phyloP scores from a whole-genome alignment of 1,140 invertebrate genomes.

The Sitophilus oryzae region DNA sequence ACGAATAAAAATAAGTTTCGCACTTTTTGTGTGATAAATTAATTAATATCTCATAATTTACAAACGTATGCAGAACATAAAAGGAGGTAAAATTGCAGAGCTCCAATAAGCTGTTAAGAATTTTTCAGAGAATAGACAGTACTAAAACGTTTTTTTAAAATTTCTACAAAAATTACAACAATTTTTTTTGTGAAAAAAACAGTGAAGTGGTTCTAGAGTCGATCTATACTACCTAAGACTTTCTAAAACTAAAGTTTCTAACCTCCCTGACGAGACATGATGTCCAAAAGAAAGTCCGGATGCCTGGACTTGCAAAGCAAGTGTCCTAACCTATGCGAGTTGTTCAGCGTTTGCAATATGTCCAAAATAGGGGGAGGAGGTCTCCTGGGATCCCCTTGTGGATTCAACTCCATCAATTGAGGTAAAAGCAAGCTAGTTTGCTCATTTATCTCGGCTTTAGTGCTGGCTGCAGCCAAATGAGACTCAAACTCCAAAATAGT shows the following conservation, averaged over 20 bases:
- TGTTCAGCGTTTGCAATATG: conserved; percentile 73
- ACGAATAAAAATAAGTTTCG: too few relatives aligned
- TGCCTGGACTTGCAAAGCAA: conserved; percentile 81
- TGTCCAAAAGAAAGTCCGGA: conserved; percentile 88
- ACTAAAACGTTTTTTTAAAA: too few relatives aligned
- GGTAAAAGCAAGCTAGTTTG: conserved; percentile 79
- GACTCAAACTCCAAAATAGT: conserved; percentile 89
- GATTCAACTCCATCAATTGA: conserved; percentile 74
- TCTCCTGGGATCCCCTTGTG: conserved; percentile 69
- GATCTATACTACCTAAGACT: background rate
- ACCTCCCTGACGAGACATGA: conserved; percentile 78
- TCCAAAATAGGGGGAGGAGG: conserved; percentile 75
- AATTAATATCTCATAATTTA: too few relatives aligned
- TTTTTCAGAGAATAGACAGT: too few relatives aligned
- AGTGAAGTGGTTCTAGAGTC: too few relatives aligned
- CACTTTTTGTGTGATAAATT: too few relatives aligned
- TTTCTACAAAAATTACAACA: conserved; percentile 4
- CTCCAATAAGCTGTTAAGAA: too few relatives aligned
- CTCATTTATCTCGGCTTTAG: conserved; percentile 83
- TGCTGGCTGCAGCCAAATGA: conserved; percentile 84
- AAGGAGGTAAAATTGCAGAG: too few relatives aligned
- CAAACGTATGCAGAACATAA: too few relatives aligned
- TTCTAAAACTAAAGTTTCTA: background rate
- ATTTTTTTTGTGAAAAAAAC: background rate
- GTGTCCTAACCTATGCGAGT: conserved; percentile 77